phyloP scores from a whole-genome alignment of 2,888 invertebrate species.

The Tiliacea citrago region DNA sequence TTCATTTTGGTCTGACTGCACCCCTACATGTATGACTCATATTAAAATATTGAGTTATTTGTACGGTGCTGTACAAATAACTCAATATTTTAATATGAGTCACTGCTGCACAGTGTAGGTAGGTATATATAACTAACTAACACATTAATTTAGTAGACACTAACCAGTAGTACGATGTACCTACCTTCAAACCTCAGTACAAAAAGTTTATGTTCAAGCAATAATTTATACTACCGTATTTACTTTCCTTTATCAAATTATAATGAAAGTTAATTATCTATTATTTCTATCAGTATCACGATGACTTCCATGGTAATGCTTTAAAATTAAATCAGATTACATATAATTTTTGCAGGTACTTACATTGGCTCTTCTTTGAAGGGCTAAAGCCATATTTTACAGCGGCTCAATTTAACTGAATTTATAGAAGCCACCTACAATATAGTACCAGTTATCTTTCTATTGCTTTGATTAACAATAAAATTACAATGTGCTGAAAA shows the following conservation, averaged over 20 bases:
- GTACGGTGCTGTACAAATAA: too few species aligned
- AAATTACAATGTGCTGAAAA: background rate
- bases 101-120: background rate
- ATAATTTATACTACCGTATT: background rate
- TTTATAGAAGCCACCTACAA: background rate
- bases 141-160: background rate
- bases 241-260: background rate
- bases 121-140: background rate
- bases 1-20: background rate
- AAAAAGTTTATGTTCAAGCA: too few species aligned
- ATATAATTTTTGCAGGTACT: slow-evolving; percentile 75
- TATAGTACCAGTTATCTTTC: background rate
- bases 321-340: background rate
- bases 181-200: too few species aligned
- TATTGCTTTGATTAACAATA: background rate
- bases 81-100: too few species aligned
- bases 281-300: background rate
- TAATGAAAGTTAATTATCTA: background rate
- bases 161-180: background rate
- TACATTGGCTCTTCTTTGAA: slow-evolving; percentile 94
- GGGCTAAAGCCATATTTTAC: slow-evolving; percentile 92
- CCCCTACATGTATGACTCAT: background rate
- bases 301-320: background rate
- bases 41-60: background rate
- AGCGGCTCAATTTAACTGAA: background rate